Base-by-base conservation (phyloP, 2,797 vertebrate species). In the Macropus fuliginosus region DNA sequence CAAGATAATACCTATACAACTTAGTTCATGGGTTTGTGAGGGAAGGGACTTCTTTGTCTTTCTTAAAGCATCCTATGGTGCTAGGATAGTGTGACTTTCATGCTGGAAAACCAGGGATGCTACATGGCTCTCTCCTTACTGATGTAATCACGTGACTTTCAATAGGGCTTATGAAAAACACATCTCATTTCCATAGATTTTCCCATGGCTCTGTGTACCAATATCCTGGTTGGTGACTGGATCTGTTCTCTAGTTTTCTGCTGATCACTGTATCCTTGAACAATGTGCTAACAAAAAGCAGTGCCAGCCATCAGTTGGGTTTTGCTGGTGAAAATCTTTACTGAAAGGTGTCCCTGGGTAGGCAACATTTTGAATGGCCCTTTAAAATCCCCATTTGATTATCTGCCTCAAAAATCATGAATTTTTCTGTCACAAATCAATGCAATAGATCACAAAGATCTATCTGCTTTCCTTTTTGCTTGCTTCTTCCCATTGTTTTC, bases 301-400 rank as follows among this genome's bases (percentile, higher is more conserved):
- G 40, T 54, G 90, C 18, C 90, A 54, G 54, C 52, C 12, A 5
- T 90, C 89, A 90, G 50, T 91, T 91, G 50, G 50, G 31, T 91
- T 52, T 54, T 91, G 29, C 90, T 91, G 90, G 34, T 91, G 90
- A 91, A 91, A 91, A 91, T 55, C 90, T 91, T 91, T 55, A 18
- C 28, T 91, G 74, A 81, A 81, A 81, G 40, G 21, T 34, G 6
- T 81, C n/a, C 74, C 74, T 81, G 40, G 74, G n/a, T 46, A 81
- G 74, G 74, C 74, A 46, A 46, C n/a, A 46, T 81, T 81, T 81
- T 46, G 74, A 81, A 81, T 46, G 40, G 74, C 9, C 74, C 74
- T 81, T 27, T 81, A 81, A 46, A 81, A 81, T 81, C 8, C 74
- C n/a, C 3, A 3, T 81, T 81, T 81, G 74, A 81, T 81, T 81